Conservation (phyloP, 1,140 invertebrate species). For the Neodiprion virginianus region DNA sequence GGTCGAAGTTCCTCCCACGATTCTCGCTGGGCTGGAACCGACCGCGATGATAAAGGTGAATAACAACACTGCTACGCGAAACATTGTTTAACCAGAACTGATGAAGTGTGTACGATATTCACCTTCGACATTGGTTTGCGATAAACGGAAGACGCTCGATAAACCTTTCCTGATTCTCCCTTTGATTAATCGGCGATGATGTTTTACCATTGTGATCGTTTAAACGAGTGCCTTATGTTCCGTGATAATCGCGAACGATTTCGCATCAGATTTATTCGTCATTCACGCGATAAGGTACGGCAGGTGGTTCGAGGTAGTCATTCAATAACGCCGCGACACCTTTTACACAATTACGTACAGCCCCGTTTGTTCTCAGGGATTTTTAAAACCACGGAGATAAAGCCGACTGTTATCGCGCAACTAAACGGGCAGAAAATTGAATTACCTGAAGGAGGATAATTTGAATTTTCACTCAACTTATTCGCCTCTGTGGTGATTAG, state of each 20-base stretch:
- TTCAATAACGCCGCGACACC: constrained; percentile 10
- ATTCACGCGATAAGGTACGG: constrained; percentile 16
- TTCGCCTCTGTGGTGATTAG: no score
- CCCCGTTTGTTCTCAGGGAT: background rate
- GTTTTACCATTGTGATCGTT: constrained; percentile 5
- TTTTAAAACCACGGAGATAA: no score
- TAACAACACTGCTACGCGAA: background rate
- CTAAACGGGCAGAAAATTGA: no score
- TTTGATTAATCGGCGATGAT: background rate
- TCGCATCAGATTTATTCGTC: constrained; percentile 1
- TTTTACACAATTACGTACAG: constrained; percentile 11
- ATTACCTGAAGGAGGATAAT: no score
- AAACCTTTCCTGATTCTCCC: no score
- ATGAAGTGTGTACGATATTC: background rate
- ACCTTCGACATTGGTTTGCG: background rate
- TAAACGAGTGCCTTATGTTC: background rate
- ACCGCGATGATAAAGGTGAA: background rate
- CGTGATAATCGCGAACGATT: no score
- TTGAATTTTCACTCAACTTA: no score
- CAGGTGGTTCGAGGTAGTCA: background rate
- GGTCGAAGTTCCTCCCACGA: constrained; percentile 24
- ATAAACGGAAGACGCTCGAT: no score
- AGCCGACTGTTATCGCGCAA: no score
- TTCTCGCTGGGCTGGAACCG: constrained; percentile 2
- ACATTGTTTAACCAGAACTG: background rate